phyloP scores from a whole-genome alignment of 1,140 invertebrate genomes.

The Euura saliciscinereae region DNA sequence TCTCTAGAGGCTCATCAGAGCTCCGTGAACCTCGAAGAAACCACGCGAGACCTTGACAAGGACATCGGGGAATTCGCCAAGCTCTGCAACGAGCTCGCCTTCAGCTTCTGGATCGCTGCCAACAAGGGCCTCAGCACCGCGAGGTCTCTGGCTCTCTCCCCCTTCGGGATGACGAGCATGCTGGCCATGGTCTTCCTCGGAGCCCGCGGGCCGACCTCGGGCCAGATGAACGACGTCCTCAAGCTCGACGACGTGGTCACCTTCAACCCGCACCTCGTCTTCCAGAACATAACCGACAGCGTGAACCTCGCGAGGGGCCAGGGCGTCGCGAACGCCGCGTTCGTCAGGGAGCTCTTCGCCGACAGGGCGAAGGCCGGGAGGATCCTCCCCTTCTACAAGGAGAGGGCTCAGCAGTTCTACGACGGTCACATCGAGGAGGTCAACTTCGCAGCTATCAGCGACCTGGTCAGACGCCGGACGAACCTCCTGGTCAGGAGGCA shows the following conservation, averaged over 20 bases:
- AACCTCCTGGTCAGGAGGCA: constrained; percentile 80
- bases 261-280: constrained; percentile 85
- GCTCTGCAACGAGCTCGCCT: constrained; percentile 83
- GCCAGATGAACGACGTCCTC: constrained; percentile 87
- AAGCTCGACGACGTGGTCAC: constrained; percentile 85
- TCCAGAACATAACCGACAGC: constrained; percentile 82
- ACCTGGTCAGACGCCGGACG: constrained; percentile 76
- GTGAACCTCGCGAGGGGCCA: constrained; percentile 63
- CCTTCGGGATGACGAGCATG: constrained; percentile 83
- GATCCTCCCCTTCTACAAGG: constrained; percentile 83
- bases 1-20: constrained; percentile 42
- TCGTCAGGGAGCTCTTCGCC: constrained; percentile 79
- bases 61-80: constrained; percentile 74
- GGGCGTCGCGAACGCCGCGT: constrained; percentile 75
- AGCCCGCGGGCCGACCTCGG: constrained; percentile 83
- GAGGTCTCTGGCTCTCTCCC: constrained; percentile 81
- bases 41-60: constrained; percentile 69
- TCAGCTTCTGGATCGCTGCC: constrained; percentile 78
- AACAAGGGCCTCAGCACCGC: constrained; percentile 72
- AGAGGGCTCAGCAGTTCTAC: constrained; percentile 83
- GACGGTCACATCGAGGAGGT: constrained; percentile 84
- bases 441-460: constrained; percentile 78
- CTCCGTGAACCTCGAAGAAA: constrained; percentile 72
- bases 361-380: constrained; percentile 75
- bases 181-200: constrained; percentile 89